Evolutionary conservation across 2,797 vertebrate genomes (phyloP).

Genomic region (Melanotaenia parkinsoni): DNA sequence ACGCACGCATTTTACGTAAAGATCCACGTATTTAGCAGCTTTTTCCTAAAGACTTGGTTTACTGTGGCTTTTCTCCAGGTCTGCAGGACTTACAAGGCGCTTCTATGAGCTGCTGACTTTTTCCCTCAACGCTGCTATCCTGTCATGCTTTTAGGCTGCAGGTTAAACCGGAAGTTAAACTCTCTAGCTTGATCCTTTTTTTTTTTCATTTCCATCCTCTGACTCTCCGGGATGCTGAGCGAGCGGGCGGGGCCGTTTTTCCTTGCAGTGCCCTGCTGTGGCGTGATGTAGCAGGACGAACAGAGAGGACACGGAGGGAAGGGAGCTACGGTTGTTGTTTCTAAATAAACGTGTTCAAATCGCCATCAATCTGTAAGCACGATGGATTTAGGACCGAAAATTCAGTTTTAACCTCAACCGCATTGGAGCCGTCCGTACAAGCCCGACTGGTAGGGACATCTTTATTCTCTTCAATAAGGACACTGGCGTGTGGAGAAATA

Average conservation of each 20-base stretch:
- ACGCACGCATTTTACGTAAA: too few species aligned
- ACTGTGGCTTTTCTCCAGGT: neutral
- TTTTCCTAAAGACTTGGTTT: too few species aligned
- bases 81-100: neutral
- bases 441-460: slow-evolving; percentile 61
- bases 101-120: rapidly evolving
- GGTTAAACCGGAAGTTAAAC: slow-evolving; percentile 25
- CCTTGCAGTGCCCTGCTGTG: slow-evolving; percentile 63
- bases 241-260: slow-evolving; percentile 78
- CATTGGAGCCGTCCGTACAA: slow-evolving; percentile 18
- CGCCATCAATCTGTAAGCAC: neutral
- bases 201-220: slow-evolving; percentile 19
- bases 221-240: slow-evolving; percentile 76
- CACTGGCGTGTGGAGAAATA: slow-evolving; percentile 12
- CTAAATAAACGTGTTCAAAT: neutral
- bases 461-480: slow-evolving; percentile 47
- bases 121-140: neutral
- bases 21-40: too few species aligned
- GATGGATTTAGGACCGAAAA: slow-evolving; percentile 52
- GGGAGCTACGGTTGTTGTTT: neutral
- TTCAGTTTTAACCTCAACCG: slow-evolving; percentile 32
- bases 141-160: neutral
- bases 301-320: slow-evolving; percentile 37
- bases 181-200: slow-evolving; percentile 49
- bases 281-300: slow-evolving; percentile 62